Base-by-base conservation (phyloP, 1,140 invertebrate genomes). In the Neuroterus valhalla region DNA sequence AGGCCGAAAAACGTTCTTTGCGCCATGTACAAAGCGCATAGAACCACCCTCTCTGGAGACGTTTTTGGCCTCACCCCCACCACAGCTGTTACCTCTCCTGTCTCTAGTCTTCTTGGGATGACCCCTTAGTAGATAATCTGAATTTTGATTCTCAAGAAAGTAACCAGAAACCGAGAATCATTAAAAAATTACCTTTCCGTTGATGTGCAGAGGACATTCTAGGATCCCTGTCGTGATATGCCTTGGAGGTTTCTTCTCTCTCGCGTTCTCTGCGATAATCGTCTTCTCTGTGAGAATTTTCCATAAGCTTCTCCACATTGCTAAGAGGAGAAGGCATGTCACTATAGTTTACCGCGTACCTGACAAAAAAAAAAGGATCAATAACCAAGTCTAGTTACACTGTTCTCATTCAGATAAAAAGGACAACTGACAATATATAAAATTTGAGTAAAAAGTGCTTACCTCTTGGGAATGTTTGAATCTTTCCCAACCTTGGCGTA, bases 401-500 rank as follows among this genome's bases (percentile, higher is more conserved):
- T n/a, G n/a, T n/a, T n/a, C n/a, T n/a, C n/a, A 38, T 38, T 38
- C 6, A 38, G 31, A 38, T 5, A 1, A 38, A 38, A 38, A 5
- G 6, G 10, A 38, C 5, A 38, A 38, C 6, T 38, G 10, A 38
- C 10, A n/a, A n/a, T n/a, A n/a, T n/a, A n/a, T n/a, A 38, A 38
- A 38, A 38, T 1, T 38, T 38, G 5, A 38, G 4, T 8, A 38
- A 38, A 38, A 66, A 67, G 76, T 48, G 78, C 84, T 81, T 87
- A 91, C 90, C 88, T 89, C 82, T 90, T 90, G 17, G 91, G 81
- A 2, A 90, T 82, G 1, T 91, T 90, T 31, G 90, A 90, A 82
- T 94, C 93, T 89, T 95, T 95, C 79, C 95, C 94, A 70, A 95
- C 92, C 90, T 94, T 93, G 31, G 94, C 93, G 88, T 95, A 95